Evolutionary conservation across 2,888 invertebrate genomes (phyloP), one percentile per base, ranked within the genome.

Genomic region (Eupsilia transversa): DNA sequence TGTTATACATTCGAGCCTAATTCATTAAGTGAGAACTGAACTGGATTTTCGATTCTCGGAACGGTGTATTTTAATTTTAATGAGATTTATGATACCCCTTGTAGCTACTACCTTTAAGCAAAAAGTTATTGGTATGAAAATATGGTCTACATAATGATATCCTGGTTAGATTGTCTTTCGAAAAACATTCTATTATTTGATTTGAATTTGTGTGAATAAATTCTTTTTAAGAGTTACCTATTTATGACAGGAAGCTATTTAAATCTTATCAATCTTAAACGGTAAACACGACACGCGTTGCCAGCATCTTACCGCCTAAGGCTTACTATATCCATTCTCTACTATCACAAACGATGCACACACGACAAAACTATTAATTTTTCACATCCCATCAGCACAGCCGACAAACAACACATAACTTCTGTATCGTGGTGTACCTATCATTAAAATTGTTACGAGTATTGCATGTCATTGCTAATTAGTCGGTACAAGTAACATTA

Each of bases 401-500:
- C 74, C 74, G 60, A 72, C 60, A 72, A 65, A 73, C 41, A 64
- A 57, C 71, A 30, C 35, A 54, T 43, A 64, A 61, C 38, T 61
- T 41, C 30, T 38, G 33, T 75, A 27, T 57, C 54, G 63, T 66
- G 30, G 57, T 68, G 35, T 27, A 56, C 17, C 41, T 76, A 80
- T 74, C 66, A 74, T 86, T 80, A 86, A 75, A 73, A 72, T 72
- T 56, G 63, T 79, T 77, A 81, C 70, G 64, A 80, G 67, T 69
- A 75, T 77, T 77, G 70, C 86, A 79, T 82, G 72, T 85, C 76
- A 76, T 63, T 79, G 57, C 74, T 85, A 84, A 85, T 87, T 82
- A 84, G 72, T 78, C 41, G 38, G 64, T 61, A 70, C 65, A 56
- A 67, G 70, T 69, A 74, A 57, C 61, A 79, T 88, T 79, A 76